Evolutionary conservation across 1,140 invertebrate genomes (phyloP), one percentile per base, ranked within the genome.

Genomic region (Physella acuta): DNA sequence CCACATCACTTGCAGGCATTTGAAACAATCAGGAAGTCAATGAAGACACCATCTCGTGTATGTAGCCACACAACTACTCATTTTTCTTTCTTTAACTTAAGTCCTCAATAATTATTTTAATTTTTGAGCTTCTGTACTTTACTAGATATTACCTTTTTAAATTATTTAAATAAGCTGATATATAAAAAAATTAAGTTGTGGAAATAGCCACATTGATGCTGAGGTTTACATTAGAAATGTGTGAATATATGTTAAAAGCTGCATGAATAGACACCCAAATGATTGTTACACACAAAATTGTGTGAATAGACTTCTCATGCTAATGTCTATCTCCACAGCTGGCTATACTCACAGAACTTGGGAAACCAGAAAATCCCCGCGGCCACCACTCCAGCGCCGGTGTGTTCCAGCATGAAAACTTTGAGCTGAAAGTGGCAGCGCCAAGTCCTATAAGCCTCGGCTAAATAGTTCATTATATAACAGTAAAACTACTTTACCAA

Each of bases 1-100:
- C 75, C 80, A 17, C 76, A 82, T 37, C 79, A 82, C 60, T 60
- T 77, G n/a, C 71, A 78, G 52, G 77, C 76, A n/a, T 76, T 84
- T 61, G 81, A 84, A 64, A 75, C 68, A 56, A 69, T 82, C 1
- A 72, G 78, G 11, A 77, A 71, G 37, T 72, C 76, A 16, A 79
- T 82, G 77, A 82, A 79, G 59, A 82, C 80, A 20, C 76, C 79
- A 56, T 82, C 81, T 55, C 75, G 82, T 69, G 82, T 84, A 73
- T 76, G 76, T 71, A 59, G 24, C 52, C 44, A 51, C 14, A 17
- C 11, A 0, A 24, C 30, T 33, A 58, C 16, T 4, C 30, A 3
- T 69, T 31, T 53, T 33, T 63, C 31, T 39, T 64, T 26, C 17
- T 28, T 16, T 11, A n/a, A 61, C 14, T 36, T 62, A 51, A 62